Evolutionary conservation across 2,888 invertebrate genomes (phyloP), one percentile per base, ranked within the genome.

Genomic region (Orthonevra nobilis): DNA sequence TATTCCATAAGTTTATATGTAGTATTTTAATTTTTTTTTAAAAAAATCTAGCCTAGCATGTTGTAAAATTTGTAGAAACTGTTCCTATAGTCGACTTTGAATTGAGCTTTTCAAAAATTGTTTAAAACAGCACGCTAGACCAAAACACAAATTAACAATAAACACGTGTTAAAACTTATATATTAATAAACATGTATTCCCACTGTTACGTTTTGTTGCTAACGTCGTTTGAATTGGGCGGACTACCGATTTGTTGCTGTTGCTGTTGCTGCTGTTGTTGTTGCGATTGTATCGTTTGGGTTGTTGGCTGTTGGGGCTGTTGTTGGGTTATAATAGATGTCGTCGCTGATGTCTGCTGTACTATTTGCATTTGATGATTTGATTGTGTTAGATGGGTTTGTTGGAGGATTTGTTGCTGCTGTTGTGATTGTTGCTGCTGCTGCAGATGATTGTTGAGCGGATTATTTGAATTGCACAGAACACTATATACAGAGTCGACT

Each of bases 401-500:
- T 54, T 84, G 84, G 52, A 83, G 83, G 30, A 83, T 77, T 63
- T 83, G 86, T 48, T 84, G 83, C 70, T 84, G 85, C 42, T 82
- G 83, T 34, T 83, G 83, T 77, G 85, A 86, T 26, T 82, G 83
- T 38, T 82, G 81, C 30, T 81, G 75, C 60, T 72, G 72, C 20
- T 74, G 72, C 28, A 81, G 74, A 52, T 82, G 83, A 83, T 85
- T 87, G 82, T 91, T 91, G 79, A 91, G 88, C 79, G 95, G 95
- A 88, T 95, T 95, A 91, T 96, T 96, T 83, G 95, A 96, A 91
- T 96, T 96, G 88, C 96, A 95, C 89, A 97, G 91, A 90, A 97
- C 96, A 89, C 95, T 95, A 91, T 97, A 98, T 83, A 99, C 97
- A 91, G 97, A 97, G 90, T 98, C 97, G 88, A 97, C 96, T 91